phyloP scores from a whole-genome alignment of 1,140 invertebrate genomes.

The Neodiprion pinetum region DNA sequence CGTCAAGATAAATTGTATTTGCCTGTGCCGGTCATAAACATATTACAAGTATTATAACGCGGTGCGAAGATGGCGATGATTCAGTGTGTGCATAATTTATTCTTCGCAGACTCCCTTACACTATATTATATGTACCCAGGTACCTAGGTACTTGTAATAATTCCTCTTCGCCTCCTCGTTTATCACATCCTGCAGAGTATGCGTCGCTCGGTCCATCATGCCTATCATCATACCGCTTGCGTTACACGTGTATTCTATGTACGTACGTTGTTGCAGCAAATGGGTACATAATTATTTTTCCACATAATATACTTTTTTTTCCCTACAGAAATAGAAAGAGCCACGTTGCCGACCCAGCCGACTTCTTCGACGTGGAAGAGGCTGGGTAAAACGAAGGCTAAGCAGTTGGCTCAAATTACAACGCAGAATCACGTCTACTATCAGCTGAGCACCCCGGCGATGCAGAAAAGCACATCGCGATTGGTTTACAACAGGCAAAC shows the following conservation, averaged over 20 bases:
- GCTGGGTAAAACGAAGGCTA: conserved; percentile 43
- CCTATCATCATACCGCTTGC: too few relatives aligned
- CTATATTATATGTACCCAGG: conserved; percentile 15
- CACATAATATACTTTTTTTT: conserved; percentile 23
- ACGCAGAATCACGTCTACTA: conserved; percentile 40
- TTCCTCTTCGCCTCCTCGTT: too few relatives aligned
- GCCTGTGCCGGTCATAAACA: too few relatives aligned
- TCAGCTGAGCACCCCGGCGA: conserved; percentile 52
- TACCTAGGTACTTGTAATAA: too few relatives aligned
- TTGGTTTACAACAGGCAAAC: conserved; percentile 47
- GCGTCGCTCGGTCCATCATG: too few relatives aligned
- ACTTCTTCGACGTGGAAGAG: conserved; percentile 60
- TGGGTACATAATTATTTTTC: neutral
- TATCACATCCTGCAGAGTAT: too few relatives aligned
- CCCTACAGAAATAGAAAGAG: conserved; percentile 65
- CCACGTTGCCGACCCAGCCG: conserved; percentile 62
- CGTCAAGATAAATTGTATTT: too few relatives aligned
- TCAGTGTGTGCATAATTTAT: too few relatives aligned
- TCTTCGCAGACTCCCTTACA: too few relatives aligned
- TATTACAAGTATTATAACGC: too few relatives aligned
- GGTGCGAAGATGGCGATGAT: too few relatives aligned
- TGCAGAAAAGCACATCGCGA: conserved; percentile 52
- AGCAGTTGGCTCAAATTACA: conserved; percentile 41
- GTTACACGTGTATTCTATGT: too few relatives aligned
- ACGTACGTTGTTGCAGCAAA: neutral